These are phyloP conservation scores for Mareca strepera DNA, from an alignment of 2,797 vertebrate species.

Conservation along the genomic window DNA sequence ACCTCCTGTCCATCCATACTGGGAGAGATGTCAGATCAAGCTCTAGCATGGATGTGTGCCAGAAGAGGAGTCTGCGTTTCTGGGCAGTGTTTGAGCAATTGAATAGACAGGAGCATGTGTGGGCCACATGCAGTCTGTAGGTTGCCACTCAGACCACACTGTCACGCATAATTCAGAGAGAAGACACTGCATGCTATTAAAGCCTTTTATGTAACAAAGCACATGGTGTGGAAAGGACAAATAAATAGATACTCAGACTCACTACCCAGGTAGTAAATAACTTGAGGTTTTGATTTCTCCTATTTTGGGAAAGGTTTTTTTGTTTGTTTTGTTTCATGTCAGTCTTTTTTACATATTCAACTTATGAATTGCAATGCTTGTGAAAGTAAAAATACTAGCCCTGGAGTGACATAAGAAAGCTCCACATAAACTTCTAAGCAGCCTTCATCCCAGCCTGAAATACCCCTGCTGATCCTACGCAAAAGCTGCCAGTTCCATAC, in stretches of 20 bases:
- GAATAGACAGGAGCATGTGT: neutral
- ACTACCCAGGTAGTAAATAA: neutral
- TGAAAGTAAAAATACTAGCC: neutral
- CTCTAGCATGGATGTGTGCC: neutral
- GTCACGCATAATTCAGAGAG: neutral
- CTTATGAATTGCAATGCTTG: neutral
- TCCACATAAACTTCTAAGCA: neutral
- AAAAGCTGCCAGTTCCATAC: slow-evolving; percentile 29
- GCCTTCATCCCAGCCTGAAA: slow-evolving; percentile 10
- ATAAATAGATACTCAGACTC: neutral
- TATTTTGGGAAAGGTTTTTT: neutral
- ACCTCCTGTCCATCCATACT: neutral
- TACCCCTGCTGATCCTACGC: slow-evolving; percentile 28
- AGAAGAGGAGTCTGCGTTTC: neutral
- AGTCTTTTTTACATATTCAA: neutral
- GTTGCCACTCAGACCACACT: neutral
- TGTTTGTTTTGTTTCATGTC: neutral
- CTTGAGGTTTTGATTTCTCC: neutral
- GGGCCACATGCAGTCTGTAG: neutral
- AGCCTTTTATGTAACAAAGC: neutral
- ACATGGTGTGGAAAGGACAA: neutral
- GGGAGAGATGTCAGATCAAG: neutral
- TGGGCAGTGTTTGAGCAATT: neutral
- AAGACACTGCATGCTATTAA: neutral
- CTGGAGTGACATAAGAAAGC: neutral